Percentiles rank a stretch among this genome's conserved stretches.
phyloP scores from a whole-genome alignment of 2,888 invertebrate species.

The Hirtodrosophila trivittata region DNA sequence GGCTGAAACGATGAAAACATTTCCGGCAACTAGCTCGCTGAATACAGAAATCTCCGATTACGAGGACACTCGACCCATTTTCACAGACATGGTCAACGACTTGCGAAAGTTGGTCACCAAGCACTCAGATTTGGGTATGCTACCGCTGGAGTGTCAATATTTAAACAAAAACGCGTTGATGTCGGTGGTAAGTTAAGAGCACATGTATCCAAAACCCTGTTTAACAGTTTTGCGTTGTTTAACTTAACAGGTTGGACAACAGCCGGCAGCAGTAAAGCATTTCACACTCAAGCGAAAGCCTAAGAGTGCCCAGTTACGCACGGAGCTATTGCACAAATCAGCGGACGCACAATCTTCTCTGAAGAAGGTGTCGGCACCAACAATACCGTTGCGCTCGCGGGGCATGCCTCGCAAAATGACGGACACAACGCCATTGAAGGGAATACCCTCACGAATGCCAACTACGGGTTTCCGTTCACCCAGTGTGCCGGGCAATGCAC shows the following conservation, averaged over 20 bases:
- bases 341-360: constrained; percentile 94
- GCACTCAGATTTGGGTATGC: constrained; percentile 92
- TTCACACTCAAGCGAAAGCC: constrained; percentile 97
- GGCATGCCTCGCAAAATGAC: constrained; percentile 98
- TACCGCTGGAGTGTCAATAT: constrained; percentile 98
- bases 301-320: constrained; percentile 95
- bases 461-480: constrained; percentile 87
- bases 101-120: constrained; percentile 92
- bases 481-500: constrained; percentile 82
- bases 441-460: constrained; percentile 93
- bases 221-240: not conserved
- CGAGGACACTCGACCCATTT: constrained; percentile 94
- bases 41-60: constrained; percentile 95
- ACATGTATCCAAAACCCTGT: not conserved
- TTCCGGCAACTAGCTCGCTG: constrained; percentile 94
- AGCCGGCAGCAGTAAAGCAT: constrained; percentile 94
- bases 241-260: constrained; percentile 88
- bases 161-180: constrained; percentile 96
- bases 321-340: constrained; percentile 95
- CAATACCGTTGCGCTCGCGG: constrained; percentile 93
- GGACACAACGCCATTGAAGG: constrained; percentile 96
- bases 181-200: constrained; percentile 88
- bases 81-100: constrained; percentile 94
- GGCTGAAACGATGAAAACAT: constrained; percentile 96
- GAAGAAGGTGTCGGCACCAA: constrained; percentile 94